These are phyloP conservation scores for Shinisaurus crocodilurus DNA, from an alignment of 2,113 vertebrate species.

Conservation along the genomic window DNA sequence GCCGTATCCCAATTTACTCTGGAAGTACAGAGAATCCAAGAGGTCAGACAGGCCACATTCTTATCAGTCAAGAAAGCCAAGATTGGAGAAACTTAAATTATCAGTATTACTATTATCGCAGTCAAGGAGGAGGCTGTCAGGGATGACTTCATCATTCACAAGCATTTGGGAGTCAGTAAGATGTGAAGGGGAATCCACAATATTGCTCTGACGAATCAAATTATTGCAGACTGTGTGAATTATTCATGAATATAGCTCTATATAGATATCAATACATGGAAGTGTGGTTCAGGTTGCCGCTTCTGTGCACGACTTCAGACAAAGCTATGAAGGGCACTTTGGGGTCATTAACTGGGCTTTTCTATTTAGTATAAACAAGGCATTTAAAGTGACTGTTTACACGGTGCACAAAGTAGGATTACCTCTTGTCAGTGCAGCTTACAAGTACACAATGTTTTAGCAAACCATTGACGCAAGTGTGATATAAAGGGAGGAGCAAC, in stretches of 20 bases:
- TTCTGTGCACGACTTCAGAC: neutral
- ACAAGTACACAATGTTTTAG: neutral
- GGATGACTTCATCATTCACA: neutral
- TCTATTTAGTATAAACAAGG: constrained; percentile 35
- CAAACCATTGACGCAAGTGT: neutral
- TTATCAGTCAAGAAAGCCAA: neutral
- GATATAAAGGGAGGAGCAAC: neutral
- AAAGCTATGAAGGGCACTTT: constrained; percentile 4
- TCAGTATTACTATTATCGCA: neutral
- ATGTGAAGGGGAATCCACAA: neutral
- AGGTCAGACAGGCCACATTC: neutral
- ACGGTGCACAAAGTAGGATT: constrained; percentile 5
- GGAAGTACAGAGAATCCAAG: neutral
- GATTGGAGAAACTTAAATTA: neutral
- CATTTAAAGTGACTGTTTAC: constrained; percentile 4
- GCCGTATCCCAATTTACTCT: neutral
- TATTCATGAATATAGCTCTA: neutral
- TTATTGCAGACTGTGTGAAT: neutral
- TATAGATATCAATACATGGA: neutral
- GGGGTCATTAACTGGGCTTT: constrained; percentile 8
- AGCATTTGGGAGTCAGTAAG: no score
- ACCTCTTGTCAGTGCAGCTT: neutral
- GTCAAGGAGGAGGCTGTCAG: neutral
- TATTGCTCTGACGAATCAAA: neutral
- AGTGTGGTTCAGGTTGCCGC: neutral